phyloP scores from a whole-genome alignment of 2,888 invertebrate species.

The Mimas tiliae region DNA sequence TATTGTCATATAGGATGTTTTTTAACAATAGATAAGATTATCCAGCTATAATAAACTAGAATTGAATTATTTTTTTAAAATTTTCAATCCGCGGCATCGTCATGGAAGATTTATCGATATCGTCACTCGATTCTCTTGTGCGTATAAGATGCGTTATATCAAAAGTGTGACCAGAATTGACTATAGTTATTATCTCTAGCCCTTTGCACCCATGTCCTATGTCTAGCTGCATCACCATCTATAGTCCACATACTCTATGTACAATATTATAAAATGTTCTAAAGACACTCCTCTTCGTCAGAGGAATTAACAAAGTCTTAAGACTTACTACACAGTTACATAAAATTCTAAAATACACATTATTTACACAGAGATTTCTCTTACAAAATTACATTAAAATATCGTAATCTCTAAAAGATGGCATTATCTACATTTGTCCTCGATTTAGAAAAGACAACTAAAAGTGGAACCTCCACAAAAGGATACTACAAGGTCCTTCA shows the following conservation, averaged over 20 bases:
- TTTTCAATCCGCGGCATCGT: too few species aligned
- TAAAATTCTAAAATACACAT: not conserved
- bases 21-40: too few species aligned
- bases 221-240: not conserved
- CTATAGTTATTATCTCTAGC: not conserved
- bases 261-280: not conserved
- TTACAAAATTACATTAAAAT: not conserved
- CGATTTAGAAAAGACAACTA: not conserved
- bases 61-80: too few species aligned
- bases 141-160: not conserved
- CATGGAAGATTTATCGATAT: not conserved
- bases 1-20: too few species aligned
- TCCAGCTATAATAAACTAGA: too few species aligned
- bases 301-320: not conserved
- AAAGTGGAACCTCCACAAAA: not conserved
- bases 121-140: not conserved
- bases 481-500: not conserved
- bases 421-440: not conserved
- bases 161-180: not conserved
- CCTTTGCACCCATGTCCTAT: not conserved
- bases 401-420: conserved; percentile 3
- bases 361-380: conserved; percentile 2
- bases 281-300: not conserved
- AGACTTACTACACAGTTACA: not conserved
- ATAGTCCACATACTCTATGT: not conserved